Evolutionary conservation across 2,888 invertebrate species (phyloP).

Genomic region (Drosophila rellima): DNA sequence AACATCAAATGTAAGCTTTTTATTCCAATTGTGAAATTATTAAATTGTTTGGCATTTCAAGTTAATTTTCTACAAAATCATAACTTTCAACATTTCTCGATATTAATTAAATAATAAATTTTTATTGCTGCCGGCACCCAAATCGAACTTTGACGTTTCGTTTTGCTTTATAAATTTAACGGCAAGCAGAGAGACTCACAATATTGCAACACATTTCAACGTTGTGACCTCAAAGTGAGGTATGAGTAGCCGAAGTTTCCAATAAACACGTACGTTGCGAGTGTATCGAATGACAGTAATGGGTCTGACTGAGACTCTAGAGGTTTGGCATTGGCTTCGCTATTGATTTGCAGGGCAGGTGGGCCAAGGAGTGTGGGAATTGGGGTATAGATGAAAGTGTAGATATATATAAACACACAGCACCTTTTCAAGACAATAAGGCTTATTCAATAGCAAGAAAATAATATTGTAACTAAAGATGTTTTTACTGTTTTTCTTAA

Average conservation of each 20-base stretch:
- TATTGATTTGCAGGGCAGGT: slow-evolving; percentile 31
- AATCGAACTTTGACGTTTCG: slow-evolving; percentile 32
- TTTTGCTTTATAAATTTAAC: background rate
- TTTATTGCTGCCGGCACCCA: slow-evolving; percentile 11
- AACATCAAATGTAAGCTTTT: background rate
- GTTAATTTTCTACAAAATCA: background rate
- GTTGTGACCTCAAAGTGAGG: slow-evolving; percentile 56
- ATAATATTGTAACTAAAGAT: background rate
- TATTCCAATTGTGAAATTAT: slow-evolving; percentile 47
- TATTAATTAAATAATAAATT: slow-evolving; percentile 67
- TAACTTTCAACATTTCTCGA: slow-evolving; percentile 15
- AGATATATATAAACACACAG: no score
- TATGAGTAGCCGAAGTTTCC: slow-evolving; percentile 60
- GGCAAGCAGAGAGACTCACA: background rate
- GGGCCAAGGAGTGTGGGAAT: background rate
- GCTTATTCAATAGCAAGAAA: background rate
- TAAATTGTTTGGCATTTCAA: slow-evolving; percentile 50
- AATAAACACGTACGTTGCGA: slow-evolving; percentile 70
- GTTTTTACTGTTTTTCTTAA: no score
- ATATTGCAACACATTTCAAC: slow-evolving; percentile 23
- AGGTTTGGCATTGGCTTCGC: slow-evolving; percentile 36
- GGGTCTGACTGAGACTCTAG: slow-evolving; percentile 42
- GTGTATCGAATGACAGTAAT: slow-evolving; percentile 60
- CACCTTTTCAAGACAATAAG: background rate
- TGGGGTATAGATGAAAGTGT: background rate